A percentile compares a stretch with the other conserved stretches of the same genome.
Conservation (phyloP, 1,140 invertebrate species). For the Drosophila takahashii region DNA sequence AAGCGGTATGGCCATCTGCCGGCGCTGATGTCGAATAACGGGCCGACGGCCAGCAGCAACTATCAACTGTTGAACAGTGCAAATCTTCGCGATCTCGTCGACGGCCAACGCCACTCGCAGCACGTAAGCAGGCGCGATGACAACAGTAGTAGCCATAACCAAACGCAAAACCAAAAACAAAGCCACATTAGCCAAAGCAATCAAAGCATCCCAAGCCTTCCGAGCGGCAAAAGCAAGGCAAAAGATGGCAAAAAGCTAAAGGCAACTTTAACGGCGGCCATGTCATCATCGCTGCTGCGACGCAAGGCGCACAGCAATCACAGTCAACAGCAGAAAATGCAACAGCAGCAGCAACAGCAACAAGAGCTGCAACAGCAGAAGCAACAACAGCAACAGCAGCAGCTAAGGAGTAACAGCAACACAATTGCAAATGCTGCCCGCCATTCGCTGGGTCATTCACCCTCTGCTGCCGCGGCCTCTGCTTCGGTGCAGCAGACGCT, state of each 20-base stretch:
- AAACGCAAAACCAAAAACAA: slow-evolving; percentile 13
- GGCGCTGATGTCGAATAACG: slow-evolving; percentile 63
- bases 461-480: slow-evolving; percentile 30
- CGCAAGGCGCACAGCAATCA: slow-evolving; percentile 63
- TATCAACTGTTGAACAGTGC: slow-evolving; percentile 74
- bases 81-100: slow-evolving; percentile 66
- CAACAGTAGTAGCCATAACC: slow-evolving; percentile 27
- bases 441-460: slow-evolving; percentile 73
- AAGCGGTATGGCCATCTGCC: slow-evolving; percentile 77
- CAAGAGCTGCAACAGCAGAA: slow-evolving; percentile 32
- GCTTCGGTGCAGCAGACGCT: slow-evolving; percentile 61
- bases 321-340: slow-evolving; percentile 38
- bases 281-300: slow-evolving; percentile 67
- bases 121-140: slow-evolving; percentile 82
- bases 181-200: slow-evolving; percentile 18
- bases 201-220: slow-evolving; percentile 16
- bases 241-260: slow-evolving; percentile 72
- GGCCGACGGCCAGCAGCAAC: slow-evolving; percentile 60
- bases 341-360: slow-evolving; percentile 24
- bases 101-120: slow-evolving; percentile 73
- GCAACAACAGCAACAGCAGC: slow-evolving; percentile 57
- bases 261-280: slow-evolving; percentile 70
- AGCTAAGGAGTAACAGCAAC: slow-evolving; percentile 20
- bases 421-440: slow-evolving; percentile 67
- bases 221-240: slow-evolving; percentile 46